Base-by-base conservation (phyloP, 1,140 invertebrate genomes). In the Nasonia vitripennis region DNA sequence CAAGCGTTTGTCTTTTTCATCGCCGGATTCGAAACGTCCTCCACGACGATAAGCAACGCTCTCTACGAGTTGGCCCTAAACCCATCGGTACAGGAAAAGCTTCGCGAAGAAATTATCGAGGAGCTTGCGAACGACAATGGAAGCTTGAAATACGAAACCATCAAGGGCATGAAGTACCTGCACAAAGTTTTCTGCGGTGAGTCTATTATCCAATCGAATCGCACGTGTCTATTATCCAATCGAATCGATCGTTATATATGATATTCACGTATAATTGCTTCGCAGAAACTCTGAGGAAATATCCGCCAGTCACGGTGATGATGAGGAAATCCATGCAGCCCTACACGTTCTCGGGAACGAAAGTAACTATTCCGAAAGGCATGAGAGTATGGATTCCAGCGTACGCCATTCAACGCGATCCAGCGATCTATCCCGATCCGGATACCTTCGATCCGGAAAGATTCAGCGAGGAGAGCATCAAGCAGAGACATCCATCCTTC, bases 371-470 rank as follows among this genome's bases (percentile, higher is more conserved):
- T 10, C 90, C 93, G 62, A 88, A 91, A 41, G 95, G 94, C 55
- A 94, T 93, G 4, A 91, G 92, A 14, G 94, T 95, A 2, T 91
- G 94, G 11, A 94, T 96, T 27, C 94, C 94, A 80, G 94, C 94
- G 12, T 94, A 94, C 83, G 94, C 94, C 17, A 85, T 96, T 27
- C 95, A 95, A 79, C 89, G 92, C 14, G 94, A 94, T 84, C 89
- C 93, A 1, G 92, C 94, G 55, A 91, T 94, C 71, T 96, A 94
- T 88, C 92, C 93, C 0, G 91, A 96, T 73, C 95, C 95, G 5
- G 89, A 94, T 62, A 86, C 90, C 83, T 96, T 95, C 87, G 92
- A 94, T 87, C 95, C 95, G 0, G 95, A 96, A 87, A 91, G 95
- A 81, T 96, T 96, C 89, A 84, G 93, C 3, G 91, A 93, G 14